Evolutionary conservation across 2,113 vertebrate genomes (phyloP).

Genomic region (Ploceus nigricollis): DNA sequence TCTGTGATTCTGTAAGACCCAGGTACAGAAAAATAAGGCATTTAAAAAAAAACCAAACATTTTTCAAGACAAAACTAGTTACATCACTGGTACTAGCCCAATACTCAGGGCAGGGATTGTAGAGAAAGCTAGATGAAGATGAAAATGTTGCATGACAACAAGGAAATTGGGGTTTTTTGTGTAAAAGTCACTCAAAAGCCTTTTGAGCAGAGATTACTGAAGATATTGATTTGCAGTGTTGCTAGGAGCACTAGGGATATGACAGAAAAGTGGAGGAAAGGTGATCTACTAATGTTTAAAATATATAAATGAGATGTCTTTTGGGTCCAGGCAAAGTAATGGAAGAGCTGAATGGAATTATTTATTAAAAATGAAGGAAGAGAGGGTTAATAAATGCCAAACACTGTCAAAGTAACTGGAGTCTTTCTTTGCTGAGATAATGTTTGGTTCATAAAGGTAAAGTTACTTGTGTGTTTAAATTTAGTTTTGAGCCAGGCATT

Average conservation of each 20-base stretch:
- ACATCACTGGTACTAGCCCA: background rate
- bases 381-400: background rate
- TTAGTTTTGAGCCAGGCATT: background rate
- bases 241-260: background rate
- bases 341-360: background rate
- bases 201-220: background rate
- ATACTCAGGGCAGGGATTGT: background rate
- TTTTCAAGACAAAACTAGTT: background rate
- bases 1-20: background rate
- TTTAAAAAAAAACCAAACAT: background rate
- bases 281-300: background rate
- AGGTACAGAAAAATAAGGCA: background rate
- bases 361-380: background rate
- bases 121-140: background rate
- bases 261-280: background rate
- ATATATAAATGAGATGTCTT: background rate
- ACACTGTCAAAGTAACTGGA: background rate
- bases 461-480: background rate
- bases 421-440: background rate
- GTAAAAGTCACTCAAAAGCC: background rate
- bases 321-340: background rate
- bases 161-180: background rate
- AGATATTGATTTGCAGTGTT: background rate
- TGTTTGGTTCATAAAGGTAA: background rate
- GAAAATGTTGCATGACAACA: background rate